Conservation (phyloP, 1,140 invertebrate species). For the Cecropterus lyciades region DNA sequence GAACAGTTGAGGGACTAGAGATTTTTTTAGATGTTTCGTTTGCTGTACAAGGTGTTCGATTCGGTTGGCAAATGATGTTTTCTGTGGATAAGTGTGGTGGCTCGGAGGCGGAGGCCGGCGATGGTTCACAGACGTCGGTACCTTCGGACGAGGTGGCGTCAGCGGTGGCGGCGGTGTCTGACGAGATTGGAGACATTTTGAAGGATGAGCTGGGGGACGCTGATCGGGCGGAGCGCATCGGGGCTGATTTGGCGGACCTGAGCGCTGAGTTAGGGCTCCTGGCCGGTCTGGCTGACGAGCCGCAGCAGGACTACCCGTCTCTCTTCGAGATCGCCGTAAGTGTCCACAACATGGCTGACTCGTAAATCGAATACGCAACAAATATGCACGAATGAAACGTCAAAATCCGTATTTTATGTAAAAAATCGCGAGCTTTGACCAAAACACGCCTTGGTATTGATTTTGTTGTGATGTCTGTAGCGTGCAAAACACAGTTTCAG, state of each 20-base stretch:
- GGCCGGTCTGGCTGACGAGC: conserved; percentile 67
- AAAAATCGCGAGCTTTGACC: background rate
- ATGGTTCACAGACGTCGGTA: conserved; percentile 55
- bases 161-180: conserved; percentile 71
- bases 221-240: conserved; percentile 68
- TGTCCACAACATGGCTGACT: conserved; percentile 38
- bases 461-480: background rate
- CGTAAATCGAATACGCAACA: background rate
- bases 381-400: background rate
- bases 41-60: conserved; percentile 62
- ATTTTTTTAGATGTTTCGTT: conserved; percentile 76
- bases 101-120: conserved; percentile 64
- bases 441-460: background rate
- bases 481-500: too few relatives aligned
- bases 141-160: conserved; percentile 71
- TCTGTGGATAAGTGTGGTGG: conserved; percentile 73
- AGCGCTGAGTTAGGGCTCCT: conserved; percentile 71
- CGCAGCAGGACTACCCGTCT: conserved; percentile 70
- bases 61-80: conserved; percentile 77
- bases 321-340: conserved; percentile 75
- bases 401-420: background rate
- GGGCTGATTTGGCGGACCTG: conserved; percentile 71
- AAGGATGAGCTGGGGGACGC: conserved; percentile 74
- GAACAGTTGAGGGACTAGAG: conserved; percentile 53
- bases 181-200: conserved; percentile 76